phyloP scores from a whole-genome alignment of 1,140 invertebrate genomes.

The Bathynomus jamesi region DNA sequence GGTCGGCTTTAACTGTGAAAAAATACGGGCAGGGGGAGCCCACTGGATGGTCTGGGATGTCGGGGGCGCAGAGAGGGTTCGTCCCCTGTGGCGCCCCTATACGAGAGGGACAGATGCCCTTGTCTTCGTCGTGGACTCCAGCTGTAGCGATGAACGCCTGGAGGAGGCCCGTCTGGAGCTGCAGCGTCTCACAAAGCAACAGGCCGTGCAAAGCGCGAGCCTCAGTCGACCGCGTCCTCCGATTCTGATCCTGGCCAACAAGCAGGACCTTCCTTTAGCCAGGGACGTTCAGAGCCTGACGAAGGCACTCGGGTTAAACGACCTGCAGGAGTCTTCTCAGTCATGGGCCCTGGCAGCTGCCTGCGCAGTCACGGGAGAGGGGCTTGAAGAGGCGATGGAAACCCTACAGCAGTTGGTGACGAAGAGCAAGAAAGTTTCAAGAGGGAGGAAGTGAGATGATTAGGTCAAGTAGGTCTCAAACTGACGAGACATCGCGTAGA shows the following conservation, averaged over 20 bases:
- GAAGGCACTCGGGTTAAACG: constrained; percentile 73
- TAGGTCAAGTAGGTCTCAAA: no score
- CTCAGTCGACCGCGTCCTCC: constrained; percentile 18
- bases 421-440: constrained; percentile 67
- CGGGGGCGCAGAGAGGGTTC: constrained; percentile 86
- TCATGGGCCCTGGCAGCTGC: constrained; percentile 83
- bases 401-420: constrained; percentile 88
- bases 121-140: constrained; percentile 84
- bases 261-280: constrained; percentile 34
- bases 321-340: constrained; percentile 55
- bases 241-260: constrained; percentile 35
- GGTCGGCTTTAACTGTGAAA: constrained; percentile 96
- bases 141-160: constrained; percentile 81
- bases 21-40: constrained; percentile 62
- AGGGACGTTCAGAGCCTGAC: constrained; percentile 59
- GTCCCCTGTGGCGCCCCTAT: constrained; percentile 87
- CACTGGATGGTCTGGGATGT: constrained; percentile 90
- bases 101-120: constrained; percentile 88
- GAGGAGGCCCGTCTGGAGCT: constrained; percentile 93
- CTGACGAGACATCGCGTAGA: no score
- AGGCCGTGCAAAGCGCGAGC: constrained; percentile 55
- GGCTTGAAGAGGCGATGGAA: constrained; percentile 87
- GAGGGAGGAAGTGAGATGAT: neutral
- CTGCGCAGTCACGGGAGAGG: constrained; percentile 93
- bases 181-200: constrained; percentile 73